Percentiles rank a stretch among this genome's conserved stretches.
phyloP scores from a whole-genome alignment of 1,140 invertebrate genomes.

The Halesus radiatus region DNA sequence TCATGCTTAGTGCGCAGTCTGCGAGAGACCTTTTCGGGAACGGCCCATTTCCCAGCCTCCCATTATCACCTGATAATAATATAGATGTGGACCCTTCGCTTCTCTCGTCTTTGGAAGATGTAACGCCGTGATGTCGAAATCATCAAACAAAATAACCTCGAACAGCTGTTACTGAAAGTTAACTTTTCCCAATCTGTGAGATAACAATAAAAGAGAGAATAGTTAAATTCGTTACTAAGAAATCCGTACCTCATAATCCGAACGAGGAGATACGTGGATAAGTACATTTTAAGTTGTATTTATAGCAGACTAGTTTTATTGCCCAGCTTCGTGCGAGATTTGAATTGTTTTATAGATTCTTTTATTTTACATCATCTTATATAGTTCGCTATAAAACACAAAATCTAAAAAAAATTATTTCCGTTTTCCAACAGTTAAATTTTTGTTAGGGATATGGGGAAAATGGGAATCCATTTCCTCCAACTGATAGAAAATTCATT shows the following conservation, averaged over 20 bases:
- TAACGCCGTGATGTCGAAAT: background rate
- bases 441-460: no score
- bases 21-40: background rate
- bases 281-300: background rate
- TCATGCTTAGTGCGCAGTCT: no score
- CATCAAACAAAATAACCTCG: constrained; percentile 2
- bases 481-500: no score
- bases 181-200: background rate
- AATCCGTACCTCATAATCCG: background rate
- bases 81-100: background rate
- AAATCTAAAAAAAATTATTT: no score
- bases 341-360: no score
- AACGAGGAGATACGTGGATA: no score
- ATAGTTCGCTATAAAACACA: no score
- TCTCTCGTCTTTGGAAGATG: background rate
- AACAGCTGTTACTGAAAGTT: background rate
- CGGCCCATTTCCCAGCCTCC: background rate
- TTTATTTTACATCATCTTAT: no score
- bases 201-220: background rate
- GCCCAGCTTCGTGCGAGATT: no score
- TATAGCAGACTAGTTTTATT: background rate
- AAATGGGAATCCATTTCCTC: no score
- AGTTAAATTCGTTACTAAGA: background rate
- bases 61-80: constrained; percentile 15
- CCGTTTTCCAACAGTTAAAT: no score